Conservation (phyloP, 2,113 vertebrate genomes). For the Myrmecobius fasciatus region DNA sequence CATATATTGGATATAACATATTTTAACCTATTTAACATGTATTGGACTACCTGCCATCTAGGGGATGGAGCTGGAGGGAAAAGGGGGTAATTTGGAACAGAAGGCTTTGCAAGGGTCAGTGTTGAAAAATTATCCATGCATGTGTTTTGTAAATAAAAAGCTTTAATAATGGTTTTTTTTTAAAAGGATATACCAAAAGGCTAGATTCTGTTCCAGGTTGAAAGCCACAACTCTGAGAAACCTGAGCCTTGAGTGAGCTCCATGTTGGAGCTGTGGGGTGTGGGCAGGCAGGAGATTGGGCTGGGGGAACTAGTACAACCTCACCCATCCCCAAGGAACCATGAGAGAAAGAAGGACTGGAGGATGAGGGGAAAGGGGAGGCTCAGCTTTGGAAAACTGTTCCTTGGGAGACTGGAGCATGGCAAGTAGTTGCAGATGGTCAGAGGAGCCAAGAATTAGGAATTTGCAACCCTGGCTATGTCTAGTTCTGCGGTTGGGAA, state of each 20-base stretch:
- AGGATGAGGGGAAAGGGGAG: neutral
- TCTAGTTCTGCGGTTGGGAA: constrained; percentile 66
- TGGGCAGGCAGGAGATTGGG: neutral
- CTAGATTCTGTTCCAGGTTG: neutral
- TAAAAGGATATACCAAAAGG: neutral
- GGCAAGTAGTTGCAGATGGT: neutral
- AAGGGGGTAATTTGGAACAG: too few relatives aligned
- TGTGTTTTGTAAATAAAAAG: too few relatives aligned
- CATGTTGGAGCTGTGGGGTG: neutral
- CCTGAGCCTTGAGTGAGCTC: neutral
- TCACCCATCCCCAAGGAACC: neutral
- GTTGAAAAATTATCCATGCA: too few relatives aligned
- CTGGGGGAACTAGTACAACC: neutral
- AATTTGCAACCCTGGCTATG: constrained; percentile 45
- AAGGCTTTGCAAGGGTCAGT: too few relatives aligned
- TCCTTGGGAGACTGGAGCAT: neutral
- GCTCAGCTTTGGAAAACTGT: neutral
- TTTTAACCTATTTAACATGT: too few relatives aligned
- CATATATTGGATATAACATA: too few relatives aligned
- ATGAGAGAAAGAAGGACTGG: neutral
- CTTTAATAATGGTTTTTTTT: too few relatives aligned
- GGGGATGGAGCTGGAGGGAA: too few relatives aligned
- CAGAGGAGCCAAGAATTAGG: constrained; percentile 56
- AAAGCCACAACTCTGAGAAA: neutral
- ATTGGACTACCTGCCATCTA: too few relatives aligned